Percentiles rank a stretch among this genome's conserved stretches.
Evolutionary conservation across 2,113 vertebrate species (phyloP).

Genomic region (Hippocampus comes): DNA sequence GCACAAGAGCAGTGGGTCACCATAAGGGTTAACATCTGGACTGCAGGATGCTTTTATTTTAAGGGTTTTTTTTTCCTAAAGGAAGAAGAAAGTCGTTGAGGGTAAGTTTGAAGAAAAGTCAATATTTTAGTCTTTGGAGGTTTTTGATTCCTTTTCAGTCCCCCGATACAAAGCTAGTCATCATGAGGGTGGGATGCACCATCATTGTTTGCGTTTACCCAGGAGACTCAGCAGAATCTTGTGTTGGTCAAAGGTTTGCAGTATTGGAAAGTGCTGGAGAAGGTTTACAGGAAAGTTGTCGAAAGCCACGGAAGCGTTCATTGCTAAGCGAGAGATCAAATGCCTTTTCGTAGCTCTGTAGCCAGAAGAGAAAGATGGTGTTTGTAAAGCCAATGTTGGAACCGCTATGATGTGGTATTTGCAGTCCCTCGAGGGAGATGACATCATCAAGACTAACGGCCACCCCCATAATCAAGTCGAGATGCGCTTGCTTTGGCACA

Average conservation of each 20-base stretch:
- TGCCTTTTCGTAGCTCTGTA: constrained; percentile 25
- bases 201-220: constrained; percentile 35
- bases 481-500: constrained; percentile 18
- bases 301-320: constrained; percentile 50
- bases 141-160: constrained; percentile 41
- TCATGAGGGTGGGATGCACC: background rate
- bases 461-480: constrained; percentile 12
- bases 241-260: no score
- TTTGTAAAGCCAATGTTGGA: constrained; percentile 15
- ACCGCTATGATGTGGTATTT: constrained; percentile 21
- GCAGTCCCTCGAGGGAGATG: constrained; percentile 20
- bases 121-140: constrained; percentile 38
- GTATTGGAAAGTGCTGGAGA: no score
- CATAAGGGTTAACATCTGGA: constrained; percentile 25
- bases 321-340: constrained; percentile 45
- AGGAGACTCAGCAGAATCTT: constrained; percentile 45
- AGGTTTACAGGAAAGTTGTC: constrained; percentile 57
- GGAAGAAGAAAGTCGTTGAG: constrained; percentile 34
- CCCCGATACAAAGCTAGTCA: constrained; percentile 19
- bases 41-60: constrained; percentile 21
- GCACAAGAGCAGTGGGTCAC: background rate
- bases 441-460: constrained; percentile 22
- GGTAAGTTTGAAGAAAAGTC: constrained; percentile 29
- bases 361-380: constrained; percentile 7
- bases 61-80: constrained; percentile 27